Evolutionary conservation across 2,113 vertebrate genomes (phyloP).

Genomic region (Herpailurus yagouaroundi): DNA sequence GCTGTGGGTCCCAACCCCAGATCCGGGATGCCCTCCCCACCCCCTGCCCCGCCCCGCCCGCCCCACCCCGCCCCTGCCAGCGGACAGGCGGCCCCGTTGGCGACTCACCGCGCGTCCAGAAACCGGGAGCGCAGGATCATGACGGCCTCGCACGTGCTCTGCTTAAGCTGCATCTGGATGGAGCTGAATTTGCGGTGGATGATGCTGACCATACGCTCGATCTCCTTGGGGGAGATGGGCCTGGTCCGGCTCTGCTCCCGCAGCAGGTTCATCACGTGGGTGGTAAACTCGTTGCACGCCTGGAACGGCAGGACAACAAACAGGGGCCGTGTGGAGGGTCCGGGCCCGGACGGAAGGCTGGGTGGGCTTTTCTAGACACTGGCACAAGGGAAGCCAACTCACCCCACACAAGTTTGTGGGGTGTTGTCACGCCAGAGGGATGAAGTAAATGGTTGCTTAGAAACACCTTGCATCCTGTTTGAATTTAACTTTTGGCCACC

Average conservation of each 20-base stretch:
- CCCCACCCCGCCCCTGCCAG: too few relatives aligned
- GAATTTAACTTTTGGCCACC: neutral
- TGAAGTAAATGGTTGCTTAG: neutral
- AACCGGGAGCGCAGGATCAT: slow-evolving; percentile 99
- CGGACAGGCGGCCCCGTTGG: accelerated
- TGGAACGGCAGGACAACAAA: slow-evolving; percentile 80
- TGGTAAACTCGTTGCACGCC: slow-evolving; percentile 99
- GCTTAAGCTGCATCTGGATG: slow-evolving; percentile 99
- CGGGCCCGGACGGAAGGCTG: accelerated
- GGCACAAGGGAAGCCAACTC: neutral
- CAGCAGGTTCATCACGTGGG: slow-evolving; percentile 99
- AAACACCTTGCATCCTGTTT: neutral
- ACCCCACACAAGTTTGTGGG: neutral
- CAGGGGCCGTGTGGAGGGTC: slow-evolving; percentile 31
- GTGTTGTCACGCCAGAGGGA: neutral
- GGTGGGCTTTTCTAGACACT: neutral
- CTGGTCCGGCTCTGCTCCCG: slow-evolving; percentile 97
- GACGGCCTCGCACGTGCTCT: slow-evolving; percentile 98
- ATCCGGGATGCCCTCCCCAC: neutral
- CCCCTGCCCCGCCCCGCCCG: too few relatives aligned
- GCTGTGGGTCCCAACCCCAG: neutral
- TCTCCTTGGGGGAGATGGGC: slow-evolving; percentile 98
- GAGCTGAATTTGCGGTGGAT: slow-evolving; percentile 99
- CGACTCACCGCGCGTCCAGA: slow-evolving; percentile 94
- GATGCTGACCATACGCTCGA: slow-evolving; percentile 98